A percentile compares a stretch with the other conserved stretches of the same genome.
Conservation (phyloP, 53 echinoderm and acorn worm genomes). For the Echinometra lucunter region DNA sequence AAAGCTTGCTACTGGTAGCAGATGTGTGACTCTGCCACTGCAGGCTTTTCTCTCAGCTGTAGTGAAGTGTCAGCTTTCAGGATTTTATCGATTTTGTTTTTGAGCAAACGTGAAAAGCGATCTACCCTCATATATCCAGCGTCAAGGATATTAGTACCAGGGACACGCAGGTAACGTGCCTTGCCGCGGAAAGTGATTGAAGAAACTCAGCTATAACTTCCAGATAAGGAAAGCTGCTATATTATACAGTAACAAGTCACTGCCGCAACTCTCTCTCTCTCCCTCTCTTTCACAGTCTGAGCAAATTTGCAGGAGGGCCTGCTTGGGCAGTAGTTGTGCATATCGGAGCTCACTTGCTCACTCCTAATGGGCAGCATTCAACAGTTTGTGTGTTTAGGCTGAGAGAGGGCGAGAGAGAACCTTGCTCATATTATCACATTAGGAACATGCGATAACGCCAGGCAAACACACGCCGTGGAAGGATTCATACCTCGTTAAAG, state of each 20-base stretch:
- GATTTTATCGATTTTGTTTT: constrained; percentile 54
- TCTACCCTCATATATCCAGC: constrained; percentile 57
- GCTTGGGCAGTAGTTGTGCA: background rate
- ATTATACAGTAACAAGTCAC: constrained; percentile 7
- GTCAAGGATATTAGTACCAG: constrained; percentile 41
- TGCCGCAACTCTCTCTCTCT: constrained; percentile 8
- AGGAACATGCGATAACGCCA: constrained; percentile 29
- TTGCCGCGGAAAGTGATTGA: constrained; percentile 5
- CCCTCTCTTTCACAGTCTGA: constrained; percentile 17
- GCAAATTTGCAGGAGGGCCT: constrained; percentile 37
- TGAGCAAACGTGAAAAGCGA: constrained; percentile 54
- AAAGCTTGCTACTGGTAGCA: constrained; percentile 6
- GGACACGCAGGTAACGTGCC: constrained; percentile 29
- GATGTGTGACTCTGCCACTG: constrained; percentile 22
- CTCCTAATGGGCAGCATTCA: constrained; percentile 24
- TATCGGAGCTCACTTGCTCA: too few species aligned
- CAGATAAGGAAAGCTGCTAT: background rate
- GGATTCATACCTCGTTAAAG: constrained; percentile 46
- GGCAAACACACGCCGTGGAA: constrained; percentile 41
- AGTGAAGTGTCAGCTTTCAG: constrained; percentile 44
- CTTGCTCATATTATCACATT: constrained; percentile 54
- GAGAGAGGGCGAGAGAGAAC: background rate
- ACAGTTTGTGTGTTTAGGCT: constrained; percentile 57
- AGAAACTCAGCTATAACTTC: background rate
- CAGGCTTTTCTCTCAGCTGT: constrained; percentile 38